Base-by-base conservation (phyloP, 2,888 invertebrate species). In the Drosophila nr. perissopoda region DNA sequence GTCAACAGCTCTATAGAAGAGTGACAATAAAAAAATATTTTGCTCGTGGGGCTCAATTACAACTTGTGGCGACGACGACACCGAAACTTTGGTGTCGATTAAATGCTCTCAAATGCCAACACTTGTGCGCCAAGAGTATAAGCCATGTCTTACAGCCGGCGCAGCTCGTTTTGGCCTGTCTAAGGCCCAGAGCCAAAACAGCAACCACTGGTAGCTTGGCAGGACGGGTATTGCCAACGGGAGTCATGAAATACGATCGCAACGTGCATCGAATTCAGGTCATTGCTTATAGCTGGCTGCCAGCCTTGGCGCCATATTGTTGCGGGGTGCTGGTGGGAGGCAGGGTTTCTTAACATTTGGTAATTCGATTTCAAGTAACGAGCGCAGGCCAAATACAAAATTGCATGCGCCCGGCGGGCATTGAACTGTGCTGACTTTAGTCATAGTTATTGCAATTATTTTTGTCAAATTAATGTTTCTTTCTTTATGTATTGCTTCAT, bases 241-340 rank as follows among this genome's bases (percentile, higher is more conserved):
- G 62, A 31, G 63, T 60, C 58, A 59, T 61, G 83, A 86, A 83
- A 83, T 83, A 81, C 77, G 82, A 87, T 73, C 70, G 69, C 64
- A 79, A 87, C 87, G 89, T 87, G 87, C 87, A 87, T 77, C 65
- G 86, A 89, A 87, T 87, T 87, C 89, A 85, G 89, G 86, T 84
- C 89, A 89, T 76, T 82, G 65, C 58, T 73, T 76, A 66, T 21
- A 65, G 49, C 21, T 29, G 7, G 53, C 25, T 56, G 54, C 40
- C 60, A 67, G 52, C 65, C 53, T 70, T 74, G 83, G 73, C 71
- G 73, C 76, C 66, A 59, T 21, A 40, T 27, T 48, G 76, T 61
- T 64, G 56, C 49, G 72, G 42, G 25, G 29, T 18, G 56, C 16
- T 40, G 57, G 10, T 27, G 21, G 38, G 45, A 31, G 48, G 60